phyloP scores from a whole-genome alignment of 1,140 invertebrate species.

The Trichogramma pretiosum region DNA sequence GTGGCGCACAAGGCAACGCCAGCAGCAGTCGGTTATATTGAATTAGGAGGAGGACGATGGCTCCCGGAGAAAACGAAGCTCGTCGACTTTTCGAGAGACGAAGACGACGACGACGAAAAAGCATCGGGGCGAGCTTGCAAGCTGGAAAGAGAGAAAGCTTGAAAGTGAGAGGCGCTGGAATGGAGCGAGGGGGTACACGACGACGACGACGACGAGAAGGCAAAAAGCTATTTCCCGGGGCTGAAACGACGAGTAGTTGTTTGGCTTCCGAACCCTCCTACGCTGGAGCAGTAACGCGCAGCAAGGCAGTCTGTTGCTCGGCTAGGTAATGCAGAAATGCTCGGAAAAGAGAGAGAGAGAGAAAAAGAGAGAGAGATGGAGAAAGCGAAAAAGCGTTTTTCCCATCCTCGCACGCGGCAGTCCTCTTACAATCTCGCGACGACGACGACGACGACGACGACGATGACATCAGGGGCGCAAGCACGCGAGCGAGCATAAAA shows the following conservation, averaged over 20 bases:
- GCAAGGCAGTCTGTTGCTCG: no score
- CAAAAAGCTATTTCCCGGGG: no score
- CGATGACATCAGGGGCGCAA: no score
- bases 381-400: no score
- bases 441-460: not conserved
- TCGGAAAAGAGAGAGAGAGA: slow-evolving; percentile 1
- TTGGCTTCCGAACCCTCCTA: no score
- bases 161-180: no score
- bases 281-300: no score
- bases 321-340: not conserved
- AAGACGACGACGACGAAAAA: not conserved
- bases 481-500: slow-evolving; percentile 41
- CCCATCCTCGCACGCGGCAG: no score
- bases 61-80: no score
- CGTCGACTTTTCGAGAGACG: no score
- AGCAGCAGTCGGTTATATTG: slow-evolving; percentile 10
- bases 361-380: slow-evolving; percentile 9
- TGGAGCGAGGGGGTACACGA: not conserved
- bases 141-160: slow-evolving; percentile 48
- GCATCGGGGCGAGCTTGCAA: slow-evolving; percentile 17
- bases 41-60: slow-evolving; percentile 13
- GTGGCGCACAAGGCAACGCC: not conserved
- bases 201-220: not conserved
- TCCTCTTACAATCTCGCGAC: no score
- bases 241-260: no score